Conservation (phyloP, 1,140 invertebrate species). For the Achroia grisella region DNA sequence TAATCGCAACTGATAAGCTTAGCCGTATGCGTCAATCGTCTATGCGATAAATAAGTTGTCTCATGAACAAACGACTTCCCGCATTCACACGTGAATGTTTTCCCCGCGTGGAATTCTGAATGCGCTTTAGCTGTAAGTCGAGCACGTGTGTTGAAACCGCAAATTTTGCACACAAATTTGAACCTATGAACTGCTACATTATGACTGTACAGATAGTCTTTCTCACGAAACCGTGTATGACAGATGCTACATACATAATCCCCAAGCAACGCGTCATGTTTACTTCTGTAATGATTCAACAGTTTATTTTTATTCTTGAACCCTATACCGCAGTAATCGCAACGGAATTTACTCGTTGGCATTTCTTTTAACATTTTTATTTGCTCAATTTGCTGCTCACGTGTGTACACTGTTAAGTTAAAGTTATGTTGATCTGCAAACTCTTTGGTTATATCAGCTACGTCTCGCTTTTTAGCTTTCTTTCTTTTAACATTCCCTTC, state of each 20-base stretch:
- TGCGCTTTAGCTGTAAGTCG: not conserved
- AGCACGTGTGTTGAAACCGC: not conserved
- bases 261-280: too few species aligned
- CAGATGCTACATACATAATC: not conserved
- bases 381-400: too few species aligned
- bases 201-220: not conserved
- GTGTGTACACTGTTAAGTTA: too few species aligned
- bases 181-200: not conserved
- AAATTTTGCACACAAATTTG: not conserved
- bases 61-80: not conserved
- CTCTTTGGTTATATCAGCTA: too few species aligned
- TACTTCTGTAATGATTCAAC: too few species aligned
- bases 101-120: not conserved
- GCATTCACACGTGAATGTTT: not conserved
- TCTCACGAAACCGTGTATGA: not conserved
- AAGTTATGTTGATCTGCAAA: too few species aligned
- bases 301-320: not conserved
- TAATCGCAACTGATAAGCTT: not conserved
- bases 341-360: not conserved
- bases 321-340: conserved; percentile 28
- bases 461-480: too few species aligned
- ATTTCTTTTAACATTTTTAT: too few species aligned
- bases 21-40: not conserved
- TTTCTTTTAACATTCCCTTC: too few species aligned
- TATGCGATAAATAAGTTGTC: not conserved